Percentiles rank a stretch among this genome's conserved stretches.
Evolutionary conservation across 2,113 vertebrate genomes (phyloP).

Genomic region (Stigmatopora nigra): DNA sequence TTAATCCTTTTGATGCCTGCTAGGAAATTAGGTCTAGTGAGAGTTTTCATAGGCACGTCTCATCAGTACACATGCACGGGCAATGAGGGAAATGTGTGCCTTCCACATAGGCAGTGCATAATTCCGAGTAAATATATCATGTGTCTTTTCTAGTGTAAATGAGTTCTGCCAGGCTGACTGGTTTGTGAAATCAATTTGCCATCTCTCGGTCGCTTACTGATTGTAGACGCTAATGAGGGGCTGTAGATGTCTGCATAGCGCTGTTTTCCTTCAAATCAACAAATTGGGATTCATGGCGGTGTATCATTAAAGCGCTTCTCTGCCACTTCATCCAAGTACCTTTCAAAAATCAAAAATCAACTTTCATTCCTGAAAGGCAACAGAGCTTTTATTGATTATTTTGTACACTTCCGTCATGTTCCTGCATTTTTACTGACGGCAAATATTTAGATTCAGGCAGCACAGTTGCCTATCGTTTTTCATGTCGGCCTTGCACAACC

Average conservation of each 20-base stretch:
- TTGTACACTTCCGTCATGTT: not conserved
- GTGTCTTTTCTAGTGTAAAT: slow-evolving; percentile 64
- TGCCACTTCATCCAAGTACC: slow-evolving; percentile 13
- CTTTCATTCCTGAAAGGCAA: slow-evolving; percentile 10
- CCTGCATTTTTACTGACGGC: not conserved
- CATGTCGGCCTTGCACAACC: too few relatives aligned
- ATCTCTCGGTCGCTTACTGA: slow-evolving; percentile 48
- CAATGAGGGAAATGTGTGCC: slow-evolving; percentile 26
- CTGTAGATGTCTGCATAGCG: slow-evolving; percentile 43
- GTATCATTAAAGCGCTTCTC: slow-evolving; percentile 36
- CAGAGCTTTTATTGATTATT: slow-evolving; percentile 9
- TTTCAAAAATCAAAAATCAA: slow-evolving; percentile 23
- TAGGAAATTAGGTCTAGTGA: not conserved
- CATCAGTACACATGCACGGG: slow-evolving; percentile 3
- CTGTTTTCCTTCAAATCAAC: slow-evolving; percentile 46
- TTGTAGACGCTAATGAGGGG: slow-evolving; percentile 53
- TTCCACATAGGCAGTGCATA: slow-evolving; percentile 43
- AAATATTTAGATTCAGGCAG: not conserved
- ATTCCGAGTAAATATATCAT: slow-evolving; percentile 44
- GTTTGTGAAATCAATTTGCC: slow-evolving; percentile 63
- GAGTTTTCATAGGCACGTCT: not conserved
- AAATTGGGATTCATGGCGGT: slow-evolving; percentile 50
- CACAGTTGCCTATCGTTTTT: not conserved
- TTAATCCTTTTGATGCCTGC: not conserved
- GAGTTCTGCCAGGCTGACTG: slow-evolving; percentile 43